Evolutionary conservation across 1,140 invertebrate species (phyloP).

Genomic region (Drosophila persimilis): DNA sequence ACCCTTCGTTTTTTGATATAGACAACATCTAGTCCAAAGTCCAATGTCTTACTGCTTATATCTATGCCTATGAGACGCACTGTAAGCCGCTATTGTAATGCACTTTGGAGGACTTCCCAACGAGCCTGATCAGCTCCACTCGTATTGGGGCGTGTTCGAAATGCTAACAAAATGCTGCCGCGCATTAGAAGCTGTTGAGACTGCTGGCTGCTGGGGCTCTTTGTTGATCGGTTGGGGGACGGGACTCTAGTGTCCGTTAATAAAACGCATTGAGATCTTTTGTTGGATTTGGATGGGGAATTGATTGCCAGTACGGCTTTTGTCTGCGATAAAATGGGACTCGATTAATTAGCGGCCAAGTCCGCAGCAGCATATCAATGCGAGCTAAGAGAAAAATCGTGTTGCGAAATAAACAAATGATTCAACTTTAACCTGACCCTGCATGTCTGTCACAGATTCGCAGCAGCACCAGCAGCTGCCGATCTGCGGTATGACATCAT

Average conservation of each 20-base stretch:
- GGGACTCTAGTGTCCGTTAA: slow-evolving; percentile 51
- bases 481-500: slow-evolving; percentile 67
- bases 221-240: slow-evolving; percentile 36
- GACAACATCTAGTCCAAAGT: no score
- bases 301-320: slow-evolving; percentile 73
- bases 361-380: slow-evolving; percentile 61
- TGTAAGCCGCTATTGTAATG: slow-evolving; percentile 39
- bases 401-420: slow-evolving; percentile 76
- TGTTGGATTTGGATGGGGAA: slow-evolving; percentile 55
- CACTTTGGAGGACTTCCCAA: slow-evolving; percentile 54
- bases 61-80: slow-evolving; percentile 23
- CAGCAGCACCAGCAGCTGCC: slow-evolving; percentile 26
- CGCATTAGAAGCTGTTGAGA: slow-evolving; percentile 45
- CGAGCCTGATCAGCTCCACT: slow-evolving; percentile 25
- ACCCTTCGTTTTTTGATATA: no score
- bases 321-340: slow-evolving; percentile 72
- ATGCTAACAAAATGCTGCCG: slow-evolving; percentile 59
- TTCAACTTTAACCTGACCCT: slow-evolving; percentile 83
- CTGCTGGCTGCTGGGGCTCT: slow-evolving; percentile 34
- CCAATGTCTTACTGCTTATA: no score
- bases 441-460: slow-evolving; percentile 77
- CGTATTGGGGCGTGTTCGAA: slow-evolving; percentile 61
- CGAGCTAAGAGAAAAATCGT: slow-evolving; percentile 77
- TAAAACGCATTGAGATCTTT: slow-evolving; percentile 62
- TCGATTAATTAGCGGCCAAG: slow-evolving; percentile 73